Percentiles rank a stretch among this genome's conserved stretches.
These are phyloP conservation scores for Drosophila borealis DNA, from an alignment of 2,888 invertebrate genomes.

Conservation along the genomic window DNA sequence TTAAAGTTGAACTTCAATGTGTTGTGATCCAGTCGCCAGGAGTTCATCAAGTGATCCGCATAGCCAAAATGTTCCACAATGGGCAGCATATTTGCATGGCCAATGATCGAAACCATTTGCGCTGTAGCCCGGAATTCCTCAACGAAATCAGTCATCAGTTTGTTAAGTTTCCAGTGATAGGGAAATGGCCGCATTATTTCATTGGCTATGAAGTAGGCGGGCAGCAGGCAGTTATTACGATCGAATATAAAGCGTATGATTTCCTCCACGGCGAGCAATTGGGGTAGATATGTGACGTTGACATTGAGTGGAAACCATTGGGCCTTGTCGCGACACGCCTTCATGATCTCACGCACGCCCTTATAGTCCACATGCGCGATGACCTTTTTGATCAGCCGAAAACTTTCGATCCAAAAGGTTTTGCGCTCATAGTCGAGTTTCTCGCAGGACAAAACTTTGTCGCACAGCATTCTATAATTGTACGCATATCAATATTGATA, in stretches of 20 bases:
- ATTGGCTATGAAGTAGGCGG: constrained; percentile 97
- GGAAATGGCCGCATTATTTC: constrained; percentile 92
- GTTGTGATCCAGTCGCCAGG: constrained; percentile 96
- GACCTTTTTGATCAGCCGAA: constrained; percentile 92
- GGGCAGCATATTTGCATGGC: constrained; percentile 95
- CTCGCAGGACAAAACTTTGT: constrained; percentile 93
- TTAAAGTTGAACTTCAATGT: constrained; percentile 89
- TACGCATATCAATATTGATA: neutral
- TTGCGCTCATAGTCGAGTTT: constrained; percentile 92
- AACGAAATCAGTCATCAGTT: constrained; percentile 93
- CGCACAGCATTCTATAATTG: constrained; percentile 91
- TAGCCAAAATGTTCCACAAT: constrained; percentile 97
- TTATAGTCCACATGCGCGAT: constrained; percentile 98
- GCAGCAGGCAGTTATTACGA: constrained; percentile 94
- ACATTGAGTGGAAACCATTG: constrained; percentile 91
- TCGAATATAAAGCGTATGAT: constrained; percentile 96
- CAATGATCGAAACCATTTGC: constrained; percentile 97
- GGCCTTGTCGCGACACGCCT: constrained; percentile 95
- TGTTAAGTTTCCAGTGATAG: constrained; percentile 96
- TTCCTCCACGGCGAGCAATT: constrained; percentile 92
- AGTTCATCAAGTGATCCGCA: constrained; percentile 94
- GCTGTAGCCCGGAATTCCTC: constrained; percentile 97
- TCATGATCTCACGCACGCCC: constrained; percentile 96
- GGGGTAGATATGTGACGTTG: constrained; percentile 92
- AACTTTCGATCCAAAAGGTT: constrained; percentile 96